A percentile compares a stretch with the other conserved stretches of the same genome.
Evolutionary conservation across 2,888 invertebrate species (phyloP).

Genomic region (Eubasilissa splendida): DNA sequence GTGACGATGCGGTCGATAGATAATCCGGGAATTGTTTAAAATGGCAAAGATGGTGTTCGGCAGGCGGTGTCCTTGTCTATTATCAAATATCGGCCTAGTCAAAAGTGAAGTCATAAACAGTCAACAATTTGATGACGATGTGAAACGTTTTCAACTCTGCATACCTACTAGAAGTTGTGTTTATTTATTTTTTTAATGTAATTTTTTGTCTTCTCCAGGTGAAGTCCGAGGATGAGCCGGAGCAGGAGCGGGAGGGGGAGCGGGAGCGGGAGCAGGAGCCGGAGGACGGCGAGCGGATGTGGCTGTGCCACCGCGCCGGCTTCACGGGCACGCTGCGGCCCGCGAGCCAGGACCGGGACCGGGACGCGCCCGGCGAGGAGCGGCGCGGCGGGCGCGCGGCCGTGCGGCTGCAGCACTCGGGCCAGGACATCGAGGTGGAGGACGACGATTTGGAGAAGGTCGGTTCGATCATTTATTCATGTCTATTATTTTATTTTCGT

Average conservation of each 20-base stretch:
- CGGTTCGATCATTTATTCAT: too few relatives aligned
- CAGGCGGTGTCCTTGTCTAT: too few relatives aligned
- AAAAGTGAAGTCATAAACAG: too few relatives aligned
- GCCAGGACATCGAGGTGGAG: constrained; percentile 89
- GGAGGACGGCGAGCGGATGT: constrained; percentile 81
- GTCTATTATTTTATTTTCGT: too few relatives aligned
- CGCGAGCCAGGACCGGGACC: constrained; percentile 8
- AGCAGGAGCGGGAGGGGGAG: constrained; percentile 70
- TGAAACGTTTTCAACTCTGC: too few relatives aligned
- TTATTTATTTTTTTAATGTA: neutral
- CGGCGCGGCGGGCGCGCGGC: constrained; percentile 78
- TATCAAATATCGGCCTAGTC: too few relatives aligned
- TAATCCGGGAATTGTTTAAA: too few relatives aligned
- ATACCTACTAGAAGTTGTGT: too few relatives aligned
- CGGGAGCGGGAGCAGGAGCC: constrained; percentile 74
- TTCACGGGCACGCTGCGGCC: constrained; percentile 74
- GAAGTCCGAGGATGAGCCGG: constrained; percentile 77
- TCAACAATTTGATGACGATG: too few relatives aligned
- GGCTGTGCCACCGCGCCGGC: constrained; percentile 95
- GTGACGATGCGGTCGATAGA: too few relatives aligned
- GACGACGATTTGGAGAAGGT: constrained; percentile 97
- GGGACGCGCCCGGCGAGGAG: neutral
- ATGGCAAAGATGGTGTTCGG: too few relatives aligned
- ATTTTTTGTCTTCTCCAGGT: constrained; percentile 68
- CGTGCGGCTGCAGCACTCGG: constrained; percentile 85